A percentile compares a stretch with the other conserved stretches of the same genome.
Conservation (phyloP, 2,888 invertebrate species). For the Apamea crenata region DNA sequence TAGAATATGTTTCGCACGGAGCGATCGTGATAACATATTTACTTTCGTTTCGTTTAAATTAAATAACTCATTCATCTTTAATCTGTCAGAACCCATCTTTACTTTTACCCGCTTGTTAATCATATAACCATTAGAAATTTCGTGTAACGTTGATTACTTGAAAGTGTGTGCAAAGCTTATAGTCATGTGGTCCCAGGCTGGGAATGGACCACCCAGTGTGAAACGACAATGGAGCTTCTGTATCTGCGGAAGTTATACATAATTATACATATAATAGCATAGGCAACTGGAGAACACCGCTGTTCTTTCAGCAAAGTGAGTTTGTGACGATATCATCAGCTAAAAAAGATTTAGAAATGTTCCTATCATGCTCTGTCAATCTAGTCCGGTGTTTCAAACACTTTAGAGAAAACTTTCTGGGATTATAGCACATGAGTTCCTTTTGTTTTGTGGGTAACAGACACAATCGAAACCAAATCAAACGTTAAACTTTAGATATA, state of each 20-base stretch:
- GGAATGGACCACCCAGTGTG: conserved; percentile 43
- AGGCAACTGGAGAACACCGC: background rate
- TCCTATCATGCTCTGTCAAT: background rate
- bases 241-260: conserved; percentile 25
- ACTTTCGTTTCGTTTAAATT: conserved; percentile 76
- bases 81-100: conserved; percentile 64
- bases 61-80: conserved; percentile 77
- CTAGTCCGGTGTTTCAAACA: conserved; percentile 16
- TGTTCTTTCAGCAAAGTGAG: conserved; percentile 1
- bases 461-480: background rate
- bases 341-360: background rate
- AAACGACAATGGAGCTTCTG: conserved; percentile 23
- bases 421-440: too few relatives aligned
- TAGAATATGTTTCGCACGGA: conserved; percentile 75
- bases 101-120: conserved; percentile 67
- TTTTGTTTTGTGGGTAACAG: background rate
- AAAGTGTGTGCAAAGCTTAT: conserved; percentile 53
- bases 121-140: conserved; percentile 69
- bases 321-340: background rate
- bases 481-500: background rate
- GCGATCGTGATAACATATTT: conserved; percentile 65
- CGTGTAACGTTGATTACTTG: conserved; percentile 61
- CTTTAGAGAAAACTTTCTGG: conserved; percentile 4
- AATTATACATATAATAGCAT: conserved; percentile 10
- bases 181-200: conserved; percentile 33